These are phyloP conservation scores for Otolemur crassicaudatus DNA, from an alignment of 2,797 vertebrate genomes.

Conservation along the genomic window DNA sequence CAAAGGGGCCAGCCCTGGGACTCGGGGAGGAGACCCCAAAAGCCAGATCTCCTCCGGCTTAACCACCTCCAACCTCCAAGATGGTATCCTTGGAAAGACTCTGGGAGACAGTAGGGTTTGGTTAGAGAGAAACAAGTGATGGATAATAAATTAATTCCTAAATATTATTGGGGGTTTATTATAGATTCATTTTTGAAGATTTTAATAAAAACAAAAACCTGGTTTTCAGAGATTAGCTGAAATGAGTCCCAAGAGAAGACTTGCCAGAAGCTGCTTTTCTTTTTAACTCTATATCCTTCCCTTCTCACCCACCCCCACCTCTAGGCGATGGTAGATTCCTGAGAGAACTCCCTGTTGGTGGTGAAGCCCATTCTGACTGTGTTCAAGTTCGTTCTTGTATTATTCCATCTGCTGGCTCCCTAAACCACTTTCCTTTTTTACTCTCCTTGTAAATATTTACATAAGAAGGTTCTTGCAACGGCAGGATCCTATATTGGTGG, in stretches of 20 bases:
- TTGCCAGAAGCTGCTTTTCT: not conserved
- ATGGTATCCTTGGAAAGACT: slow-evolving; percentile 55
- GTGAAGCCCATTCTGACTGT: slow-evolving; percentile 56
- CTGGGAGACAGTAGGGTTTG: slow-evolving; percentile 39
- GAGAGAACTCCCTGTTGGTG: slow-evolving; percentile 49
- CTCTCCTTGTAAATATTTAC: slow-evolving; percentile 85
- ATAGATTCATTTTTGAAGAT: slow-evolving; percentile 22
- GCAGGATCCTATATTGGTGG: slow-evolving; percentile 31
- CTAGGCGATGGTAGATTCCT: slow-evolving; percentile 6
- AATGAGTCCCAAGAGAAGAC: not conserved
- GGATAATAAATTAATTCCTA: slow-evolving; percentile 47
- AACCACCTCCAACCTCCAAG: not conserved
- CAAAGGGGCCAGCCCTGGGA: not conserved
- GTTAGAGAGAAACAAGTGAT: slow-evolving; percentile 26
- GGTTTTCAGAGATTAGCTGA: slow-evolving; percentile 13
- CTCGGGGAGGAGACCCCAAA: not conserved
- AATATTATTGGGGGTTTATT: slow-evolving; percentile 23
- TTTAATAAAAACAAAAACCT: slow-evolving; percentile 52
- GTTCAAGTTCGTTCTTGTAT: slow-evolving; percentile 76
- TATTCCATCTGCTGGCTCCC: slow-evolving; percentile 78
- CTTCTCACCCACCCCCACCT: not conserved
- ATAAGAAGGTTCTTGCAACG: slow-evolving; percentile 76
- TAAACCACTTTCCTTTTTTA: slow-evolving; percentile 71
- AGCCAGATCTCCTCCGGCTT: slow-evolving; percentile 44
- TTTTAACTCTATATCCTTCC: not conserved